A percentile compares a stretch with the other conserved stretches of the same genome.
Conservation (phyloP, 1,140 invertebrate species). For the Epicauta chinensis region DNA sequence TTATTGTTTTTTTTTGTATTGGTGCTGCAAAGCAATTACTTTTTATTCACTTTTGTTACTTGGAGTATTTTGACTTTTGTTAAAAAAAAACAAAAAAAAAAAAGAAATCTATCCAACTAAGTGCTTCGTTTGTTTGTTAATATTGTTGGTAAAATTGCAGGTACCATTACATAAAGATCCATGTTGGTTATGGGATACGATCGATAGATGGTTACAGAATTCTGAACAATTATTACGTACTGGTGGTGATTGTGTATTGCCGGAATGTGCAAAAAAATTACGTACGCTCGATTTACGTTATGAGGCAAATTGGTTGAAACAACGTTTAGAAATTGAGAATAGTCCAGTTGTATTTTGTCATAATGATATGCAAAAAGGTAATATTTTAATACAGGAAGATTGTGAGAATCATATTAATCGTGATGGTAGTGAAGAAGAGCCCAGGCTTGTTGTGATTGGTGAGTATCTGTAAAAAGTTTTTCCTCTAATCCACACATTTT, state of each 20-base stretch:
- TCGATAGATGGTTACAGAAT: constrained; percentile 63
- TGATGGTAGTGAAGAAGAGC: constrained; percentile 25
- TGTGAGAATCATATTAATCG: constrained; percentile 37
- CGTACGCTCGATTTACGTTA: constrained; percentile 51
- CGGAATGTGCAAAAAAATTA: constrained; percentile 25
- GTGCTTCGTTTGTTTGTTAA: not conserved
- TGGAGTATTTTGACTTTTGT: no score
- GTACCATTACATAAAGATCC: constrained; percentile 93
- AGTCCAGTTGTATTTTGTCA: constrained; percentile 94
- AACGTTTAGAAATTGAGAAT: constrained; percentile 50
- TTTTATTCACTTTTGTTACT: no score
- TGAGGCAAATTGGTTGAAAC: constrained; percentile 61
- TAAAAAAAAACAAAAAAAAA: no score
- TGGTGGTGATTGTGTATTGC: constrained; percentile 34
- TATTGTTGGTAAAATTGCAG: constrained; percentile 28
- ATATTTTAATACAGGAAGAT: constrained; percentile 54
- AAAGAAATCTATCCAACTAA: no score
- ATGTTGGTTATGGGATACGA: constrained; percentile 87
- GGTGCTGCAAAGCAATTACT: no score
- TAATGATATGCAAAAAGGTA: constrained; percentile 95
- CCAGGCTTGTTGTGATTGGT: constrained; percentile 38
- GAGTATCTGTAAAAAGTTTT: no score
- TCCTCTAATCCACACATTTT: no score
- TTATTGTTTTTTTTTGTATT: no score
- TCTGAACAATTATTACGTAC: no score